Evolutionary conservation across 2,113 vertebrate species (phyloP), one percentile per base, ranked within the genome.

Genomic region (Indri indri): DNA sequence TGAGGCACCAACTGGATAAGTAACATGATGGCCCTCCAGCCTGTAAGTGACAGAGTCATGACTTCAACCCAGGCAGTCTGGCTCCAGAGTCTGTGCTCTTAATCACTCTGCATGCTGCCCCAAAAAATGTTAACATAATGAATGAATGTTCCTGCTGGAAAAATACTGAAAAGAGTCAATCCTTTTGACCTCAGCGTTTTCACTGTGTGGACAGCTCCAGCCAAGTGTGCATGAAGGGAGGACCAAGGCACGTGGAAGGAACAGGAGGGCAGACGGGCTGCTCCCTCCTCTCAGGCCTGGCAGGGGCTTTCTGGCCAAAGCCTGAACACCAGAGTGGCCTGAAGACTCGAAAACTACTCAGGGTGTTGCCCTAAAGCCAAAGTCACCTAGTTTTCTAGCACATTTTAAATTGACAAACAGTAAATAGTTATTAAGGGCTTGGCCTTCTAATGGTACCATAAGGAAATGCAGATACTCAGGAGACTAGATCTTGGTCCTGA

Each of bases 101-200:
- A 40, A 59, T 88, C 45, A 45, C 61, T 81, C 47, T 14, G 40
- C 68, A 71, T 50, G 54, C n/a, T 95, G 65, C 42, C 82, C 73
- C 12, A 45, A 87, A 40, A 87, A 80, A 27, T 17, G 30, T 70
- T 94, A 91, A 71, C 66, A 81, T 32, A 85, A 68, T 50, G 18
- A 94, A 91, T 91, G 61, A 79, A 91, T 22, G 45, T 93, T 79
- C 11, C 66, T 80, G 42, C 37, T 85, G 37, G 74, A 90, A 93
- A 94, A 89, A 83, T 40, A 94, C 74, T 91, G 47, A 87, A 86
- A 79, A 90, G 65, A 88, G 86, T 83, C 82, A 83, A 42, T 80
- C 42, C 86, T 66, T 42, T 80, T 96, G 77, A 88, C 23, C 14
- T 12, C 45, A 22, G 30, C 40, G 5, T 87, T 93, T 87, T 32